Percentiles rank a stretch among this genome's conserved stretches.
Conservation (phyloP, 1,140 invertebrate genomes). For the Pogonognathellus flavescens region DNA sequence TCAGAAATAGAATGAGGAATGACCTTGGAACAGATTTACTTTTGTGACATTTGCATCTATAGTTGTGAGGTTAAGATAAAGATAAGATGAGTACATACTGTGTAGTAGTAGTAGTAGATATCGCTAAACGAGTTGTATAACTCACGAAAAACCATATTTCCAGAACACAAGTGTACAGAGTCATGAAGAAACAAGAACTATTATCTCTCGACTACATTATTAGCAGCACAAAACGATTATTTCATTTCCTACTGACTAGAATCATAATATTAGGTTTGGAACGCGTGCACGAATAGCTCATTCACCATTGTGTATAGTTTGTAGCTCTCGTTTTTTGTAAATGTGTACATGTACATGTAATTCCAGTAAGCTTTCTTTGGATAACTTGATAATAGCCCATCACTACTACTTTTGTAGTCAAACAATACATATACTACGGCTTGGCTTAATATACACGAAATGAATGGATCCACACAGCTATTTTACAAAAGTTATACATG, state of each 20-base stretch:
- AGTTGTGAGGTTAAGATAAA: constrained; percentile 47
- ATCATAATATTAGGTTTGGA: neutral
- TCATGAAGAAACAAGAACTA: constrained; percentile 19
- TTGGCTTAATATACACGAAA: too few relatives aligned
- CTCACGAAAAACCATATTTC: constrained; percentile 20
- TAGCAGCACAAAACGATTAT: neutral
- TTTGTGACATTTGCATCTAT: constrained; percentile 47
- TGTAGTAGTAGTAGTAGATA: too few relatives aligned
- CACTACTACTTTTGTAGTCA: too few relatives aligned
- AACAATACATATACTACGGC: too few relatives aligned
- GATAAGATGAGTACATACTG: constrained; percentile 29
- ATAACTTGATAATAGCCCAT: too few relatives aligned
- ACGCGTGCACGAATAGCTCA: neutral
- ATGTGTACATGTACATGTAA: too few relatives aligned
- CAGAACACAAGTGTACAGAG: neutral
- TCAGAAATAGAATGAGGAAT: constrained; percentile 47
- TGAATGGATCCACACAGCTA: too few relatives aligned
- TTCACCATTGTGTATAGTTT: neutral
- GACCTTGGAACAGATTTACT: constrained; percentile 49
- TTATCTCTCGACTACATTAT: neutral
- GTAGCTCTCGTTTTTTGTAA: too few relatives aligned
- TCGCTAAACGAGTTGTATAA: neutral
- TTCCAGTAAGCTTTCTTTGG: too few relatives aligned
- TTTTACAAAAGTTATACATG: neutral
- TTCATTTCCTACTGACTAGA: too few relatives aligned